phyloP scores from a whole-genome alignment of 2,888 invertebrate species.

The Erebia ligea region DNA sequence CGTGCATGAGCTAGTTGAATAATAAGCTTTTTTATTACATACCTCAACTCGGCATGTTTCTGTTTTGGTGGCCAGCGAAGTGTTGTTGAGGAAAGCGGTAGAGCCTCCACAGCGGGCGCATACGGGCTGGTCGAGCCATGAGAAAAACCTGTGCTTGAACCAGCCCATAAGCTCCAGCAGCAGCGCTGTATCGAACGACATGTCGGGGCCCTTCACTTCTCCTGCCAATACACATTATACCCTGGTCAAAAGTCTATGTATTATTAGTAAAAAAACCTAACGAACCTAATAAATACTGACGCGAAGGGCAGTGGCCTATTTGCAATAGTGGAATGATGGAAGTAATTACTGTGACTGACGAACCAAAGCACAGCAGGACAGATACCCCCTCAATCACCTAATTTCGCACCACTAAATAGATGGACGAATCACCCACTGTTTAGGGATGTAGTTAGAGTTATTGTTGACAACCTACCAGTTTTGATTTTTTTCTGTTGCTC shows the following conservation, averaged over 20 bases:
- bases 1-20: too few relatives aligned
- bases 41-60: constrained; percentile 86
- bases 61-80: constrained; percentile 64
- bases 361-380: too few relatives aligned
- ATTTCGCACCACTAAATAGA: too few relatives aligned
- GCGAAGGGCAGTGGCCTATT: too few relatives aligned
- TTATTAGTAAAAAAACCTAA: too few relatives aligned
- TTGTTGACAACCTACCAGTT: constrained; percentile 59
- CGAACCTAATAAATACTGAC: too few relatives aligned
- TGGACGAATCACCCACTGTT: too few relatives aligned
- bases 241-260: not conserved
- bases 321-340: too few relatives aligned
- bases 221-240: constrained; percentile 44
- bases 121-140: constrained; percentile 92
- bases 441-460: too few relatives aligned
- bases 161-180: constrained; percentile 92
- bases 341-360: too few relatives aligned
- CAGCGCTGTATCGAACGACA: constrained; percentile 87
- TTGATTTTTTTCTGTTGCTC: constrained; percentile 84
- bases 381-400: too few relatives aligned
- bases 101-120: constrained; percentile 88
- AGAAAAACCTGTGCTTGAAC: constrained; percentile 97
- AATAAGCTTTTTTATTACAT: constrained; percentile 18
- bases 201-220: constrained; percentile 65
- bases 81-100: constrained; percentile 69